Conservation (phyloP, 2,113 vertebrate species). For the Hyla sarda region DNA sequence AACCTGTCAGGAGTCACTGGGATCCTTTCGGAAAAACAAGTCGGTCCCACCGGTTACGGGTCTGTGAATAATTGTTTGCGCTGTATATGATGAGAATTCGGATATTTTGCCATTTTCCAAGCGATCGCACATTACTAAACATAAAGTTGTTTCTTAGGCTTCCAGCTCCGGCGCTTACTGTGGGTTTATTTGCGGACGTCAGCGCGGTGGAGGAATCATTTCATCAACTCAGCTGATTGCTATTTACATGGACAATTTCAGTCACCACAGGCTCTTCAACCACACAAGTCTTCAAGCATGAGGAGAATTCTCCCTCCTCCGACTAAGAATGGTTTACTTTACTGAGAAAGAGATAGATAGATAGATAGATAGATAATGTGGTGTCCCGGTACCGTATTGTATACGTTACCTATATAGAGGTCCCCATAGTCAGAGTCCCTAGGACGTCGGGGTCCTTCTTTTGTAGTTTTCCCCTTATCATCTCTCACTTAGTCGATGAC, state of each 20-base stretch:
- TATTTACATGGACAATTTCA: conserved; percentile 26
- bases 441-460: too few species aligned
- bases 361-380: background rate
- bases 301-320: background rate
- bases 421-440: too few species aligned
- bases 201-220: background rate
- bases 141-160: background rate
- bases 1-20: background rate
- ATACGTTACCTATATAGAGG: too few species aligned
- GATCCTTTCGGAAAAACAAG: background rate
- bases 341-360: background rate
- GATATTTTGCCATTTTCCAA: background rate
- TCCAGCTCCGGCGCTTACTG: background rate
- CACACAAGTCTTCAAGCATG: background rate
- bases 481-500: too few species aligned
- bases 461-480: too few species aligned
- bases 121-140: background rate
- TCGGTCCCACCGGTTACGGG: background rate
- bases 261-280: background rate
- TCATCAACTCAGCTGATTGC: conserved; percentile 7
- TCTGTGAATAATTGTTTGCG: background rate
- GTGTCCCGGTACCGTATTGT: too few species aligned
- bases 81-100: background rate
- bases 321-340: background rate
- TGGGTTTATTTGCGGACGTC: conserved; percentile 10